A percentile compares a stretch with the other conserved stretches of the same genome.
These are phyloP conservation scores for Ennomos erosarius DNA, from an alignment of 2,888 invertebrate genomes.

Conservation along the genomic window DNA sequence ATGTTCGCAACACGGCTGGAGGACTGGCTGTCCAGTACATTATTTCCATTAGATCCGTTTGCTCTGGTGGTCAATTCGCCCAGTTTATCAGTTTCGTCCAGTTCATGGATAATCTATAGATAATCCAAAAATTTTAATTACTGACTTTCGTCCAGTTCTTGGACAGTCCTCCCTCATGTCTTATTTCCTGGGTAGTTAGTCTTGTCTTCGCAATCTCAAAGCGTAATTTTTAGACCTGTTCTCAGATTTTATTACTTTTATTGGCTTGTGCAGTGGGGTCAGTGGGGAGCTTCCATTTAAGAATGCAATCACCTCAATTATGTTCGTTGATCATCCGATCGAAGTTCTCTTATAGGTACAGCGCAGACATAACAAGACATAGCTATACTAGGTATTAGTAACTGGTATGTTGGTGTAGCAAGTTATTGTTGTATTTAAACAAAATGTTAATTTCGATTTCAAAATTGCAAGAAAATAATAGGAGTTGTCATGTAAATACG, in stretches of 20 bases:
- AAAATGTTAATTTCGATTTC: conserved; percentile 4
- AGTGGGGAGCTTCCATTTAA: conserved; percentile 11
- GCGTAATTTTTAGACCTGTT: not conserved
- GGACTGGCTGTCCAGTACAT: no score
- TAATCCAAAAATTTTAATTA: no score
- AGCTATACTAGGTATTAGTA: not conserved
- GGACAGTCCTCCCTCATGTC: no score
- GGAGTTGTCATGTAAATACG: conserved; percentile 22
- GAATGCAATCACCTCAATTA: conserved; percentile 26
- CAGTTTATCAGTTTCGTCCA: no score
- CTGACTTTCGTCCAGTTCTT: no score
- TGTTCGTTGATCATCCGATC: conserved; percentile 21
- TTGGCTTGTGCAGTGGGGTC: conserved; percentile 4
- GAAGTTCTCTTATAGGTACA: not conserved
- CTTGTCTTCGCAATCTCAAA: no score
- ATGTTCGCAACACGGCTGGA: no score
- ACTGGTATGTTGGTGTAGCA: not conserved
- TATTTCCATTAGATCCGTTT: no score
- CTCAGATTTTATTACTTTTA: conserved; percentile 16
- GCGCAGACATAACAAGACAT: not conserved
- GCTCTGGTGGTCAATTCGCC: no score
- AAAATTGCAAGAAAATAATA: conserved; percentile 11
- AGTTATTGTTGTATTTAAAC: conserved; percentile 7
- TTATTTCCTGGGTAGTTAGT: no score
- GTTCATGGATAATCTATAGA: no score